Evolutionary conservation across 2,888 invertebrate genomes (phyloP).

Genomic region (Drosophila atroscutellata): DNA sequence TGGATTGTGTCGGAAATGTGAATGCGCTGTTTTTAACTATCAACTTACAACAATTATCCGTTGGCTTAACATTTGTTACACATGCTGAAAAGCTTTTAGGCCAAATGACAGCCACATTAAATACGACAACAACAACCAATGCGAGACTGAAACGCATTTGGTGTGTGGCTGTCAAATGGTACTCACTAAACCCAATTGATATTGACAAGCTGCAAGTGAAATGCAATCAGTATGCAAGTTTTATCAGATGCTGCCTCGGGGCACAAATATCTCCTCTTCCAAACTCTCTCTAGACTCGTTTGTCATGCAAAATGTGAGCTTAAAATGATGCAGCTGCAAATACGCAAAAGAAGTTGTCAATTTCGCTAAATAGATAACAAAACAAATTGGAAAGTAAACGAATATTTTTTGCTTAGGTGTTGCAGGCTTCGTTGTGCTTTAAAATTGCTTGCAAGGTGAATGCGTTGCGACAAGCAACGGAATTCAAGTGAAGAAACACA

Average conservation of each 20-base stretch:
- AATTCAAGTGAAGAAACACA: constrained; percentile 28
- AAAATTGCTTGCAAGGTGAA: constrained; percentile 22
- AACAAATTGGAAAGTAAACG: constrained; percentile 49
- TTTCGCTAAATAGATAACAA: constrained; percentile 47
- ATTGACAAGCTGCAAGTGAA: constrained; percentile 67
- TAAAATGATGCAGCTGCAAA: constrained; percentile 18
- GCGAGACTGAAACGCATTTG: background rate
- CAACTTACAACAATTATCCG: constrained; percentile 54
- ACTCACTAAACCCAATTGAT: constrained; percentile 38
- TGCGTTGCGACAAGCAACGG: constrained; percentile 48
- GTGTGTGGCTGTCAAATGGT: constrained; percentile 22
- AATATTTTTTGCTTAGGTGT: constrained; percentile 5
- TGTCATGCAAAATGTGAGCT: constrained; percentile 11
- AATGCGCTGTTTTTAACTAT: constrained; percentile 20
- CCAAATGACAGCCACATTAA: constrained; percentile 6
- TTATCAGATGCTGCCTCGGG: constrained; percentile 17
- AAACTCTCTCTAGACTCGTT: background rate
- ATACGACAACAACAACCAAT: constrained; percentile 5
- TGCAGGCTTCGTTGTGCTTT: background rate
- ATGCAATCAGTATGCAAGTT: constrained; percentile 68
- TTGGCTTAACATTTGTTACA: constrained; percentile 42
- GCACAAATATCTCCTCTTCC: background rate
- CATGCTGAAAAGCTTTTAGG: constrained; percentile 20
- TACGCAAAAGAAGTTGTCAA: constrained; percentile 32
- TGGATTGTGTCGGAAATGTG: constrained; percentile 13